A percentile compares a stretch with the other conserved stretches of the same genome.
Evolutionary conservation across 2,797 vertebrate species (phyloP).

Genomic region (Dallia pectoralis): DNA sequence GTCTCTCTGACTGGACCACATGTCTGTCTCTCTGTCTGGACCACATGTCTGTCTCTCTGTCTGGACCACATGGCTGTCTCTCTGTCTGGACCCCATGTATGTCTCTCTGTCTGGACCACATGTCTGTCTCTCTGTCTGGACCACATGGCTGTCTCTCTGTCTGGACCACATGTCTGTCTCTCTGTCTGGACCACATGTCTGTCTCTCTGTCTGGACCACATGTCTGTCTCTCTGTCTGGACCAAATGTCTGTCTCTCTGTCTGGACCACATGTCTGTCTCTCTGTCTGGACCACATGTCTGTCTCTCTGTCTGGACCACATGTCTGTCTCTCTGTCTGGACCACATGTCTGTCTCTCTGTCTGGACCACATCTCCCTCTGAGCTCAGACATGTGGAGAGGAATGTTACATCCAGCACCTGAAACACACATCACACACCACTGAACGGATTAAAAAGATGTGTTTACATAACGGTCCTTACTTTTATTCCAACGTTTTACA

Average conservation of each 20-base stretch:
- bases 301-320: neutral
- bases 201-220: neutral
- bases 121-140: no score
- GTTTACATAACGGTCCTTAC: no score
- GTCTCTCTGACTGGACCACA: no score
- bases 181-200: neutral
- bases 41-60: neutral
- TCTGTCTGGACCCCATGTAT: neutral
- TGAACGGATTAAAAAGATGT: no score
- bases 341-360: neutral
- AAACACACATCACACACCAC: no score
- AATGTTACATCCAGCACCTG: no score
- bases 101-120: neutral
- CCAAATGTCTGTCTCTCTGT: no score
- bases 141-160: conserved; percentile 61
- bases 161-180: conserved; percentile 12
- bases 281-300: conserved; percentile 37
- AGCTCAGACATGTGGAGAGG: no score
- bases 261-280: no score
- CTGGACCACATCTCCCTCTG: neutral
- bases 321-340: neutral
- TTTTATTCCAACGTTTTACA: no score
- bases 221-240: neutral
- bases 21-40: conserved; percentile 56
- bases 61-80: neutral